Evolutionary conservation across 2,888 invertebrate genomes (phyloP).

Genomic region (Argyresthia albistria): DNA sequence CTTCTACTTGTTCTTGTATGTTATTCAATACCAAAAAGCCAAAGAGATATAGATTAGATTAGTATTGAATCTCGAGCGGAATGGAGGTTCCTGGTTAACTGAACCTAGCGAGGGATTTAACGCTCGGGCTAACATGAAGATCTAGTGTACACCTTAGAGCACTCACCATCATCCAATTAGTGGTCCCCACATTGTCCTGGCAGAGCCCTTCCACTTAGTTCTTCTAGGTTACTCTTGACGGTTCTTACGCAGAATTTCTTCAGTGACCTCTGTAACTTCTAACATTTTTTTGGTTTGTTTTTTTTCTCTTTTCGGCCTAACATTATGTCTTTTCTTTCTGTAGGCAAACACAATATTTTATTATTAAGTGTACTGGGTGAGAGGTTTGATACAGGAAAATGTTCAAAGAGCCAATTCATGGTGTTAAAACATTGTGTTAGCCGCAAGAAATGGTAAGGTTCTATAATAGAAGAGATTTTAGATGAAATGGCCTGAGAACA

Average conservation of each 20-base stretch:
- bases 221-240: slow-evolving; percentile 30
- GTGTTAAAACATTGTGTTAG: slow-evolving; percentile 35
- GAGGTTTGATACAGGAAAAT: slow-evolving; percentile 15
- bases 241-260: slow-evolving; percentile 26
- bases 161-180: slow-evolving; percentile 24
- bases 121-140: too few species aligned
- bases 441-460: slow-evolving; percentile 12
- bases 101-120: too few species aligned
- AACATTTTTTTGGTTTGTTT: slow-evolving; percentile 40
- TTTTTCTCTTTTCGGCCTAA: slow-evolving; percentile 19
- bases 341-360: slow-evolving; percentile 46
- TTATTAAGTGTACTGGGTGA: slow-evolving; percentile 6
- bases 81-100: too few species aligned
- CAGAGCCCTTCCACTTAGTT: slow-evolving; percentile 19
- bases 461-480: slow-evolving; percentile 13
- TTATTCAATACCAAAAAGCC: too few species aligned
- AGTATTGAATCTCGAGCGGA: too few species aligned
- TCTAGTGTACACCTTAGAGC: too few species aligned
- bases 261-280: slow-evolving; percentile 39
- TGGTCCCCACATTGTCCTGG: slow-evolving; percentile 25
- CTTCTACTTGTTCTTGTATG: too few species aligned
- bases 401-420: slow-evolving; percentile 41
- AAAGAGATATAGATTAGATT: too few species aligned
- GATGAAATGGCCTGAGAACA: slow-evolving; percentile 43
- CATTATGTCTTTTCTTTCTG: slow-evolving; percentile 47